phyloP scores from a whole-genome alignment of 2,113 vertebrate species.

The Galeopterus variegatus region DNA sequence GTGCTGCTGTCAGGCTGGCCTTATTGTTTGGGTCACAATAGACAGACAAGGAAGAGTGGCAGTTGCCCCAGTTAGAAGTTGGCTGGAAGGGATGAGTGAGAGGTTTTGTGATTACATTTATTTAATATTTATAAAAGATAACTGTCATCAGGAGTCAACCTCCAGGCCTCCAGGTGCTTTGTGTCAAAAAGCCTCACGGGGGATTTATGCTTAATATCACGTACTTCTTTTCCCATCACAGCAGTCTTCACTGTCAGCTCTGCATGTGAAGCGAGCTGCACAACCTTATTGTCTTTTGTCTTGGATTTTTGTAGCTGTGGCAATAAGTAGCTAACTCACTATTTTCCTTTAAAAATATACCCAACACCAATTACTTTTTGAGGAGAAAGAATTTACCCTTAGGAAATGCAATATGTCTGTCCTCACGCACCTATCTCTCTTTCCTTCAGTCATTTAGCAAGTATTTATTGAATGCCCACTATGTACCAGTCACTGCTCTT shows the following conservation, averaged over 20 bases:
- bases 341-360: neutral
- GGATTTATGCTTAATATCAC: neutral
- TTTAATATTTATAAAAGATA: constrained; percentile 59
- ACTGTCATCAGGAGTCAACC: constrained; percentile 7
- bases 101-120: neutral
- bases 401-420: neutral
- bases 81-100: neutral
- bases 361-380: neutral
- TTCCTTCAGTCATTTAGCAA: neutral
- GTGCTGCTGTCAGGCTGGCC: neutral
- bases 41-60: neutral
- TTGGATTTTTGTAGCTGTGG: neutral
- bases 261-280: neutral
- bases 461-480: neutral
- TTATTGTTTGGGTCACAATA: neutral
- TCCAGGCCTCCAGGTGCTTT: neutral
- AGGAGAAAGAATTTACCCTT: neutral
- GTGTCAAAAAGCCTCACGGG: neutral
- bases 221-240: constrained; percentile 9
- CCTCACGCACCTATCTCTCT: neutral
- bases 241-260: neutral
- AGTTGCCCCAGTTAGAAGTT: neutral
- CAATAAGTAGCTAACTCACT: neutral
- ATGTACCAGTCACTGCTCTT: neutral
- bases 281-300: neutral